Base-by-base conservation (phyloP, 2,888 invertebrate species). In the Clunio marinus region DNA sequence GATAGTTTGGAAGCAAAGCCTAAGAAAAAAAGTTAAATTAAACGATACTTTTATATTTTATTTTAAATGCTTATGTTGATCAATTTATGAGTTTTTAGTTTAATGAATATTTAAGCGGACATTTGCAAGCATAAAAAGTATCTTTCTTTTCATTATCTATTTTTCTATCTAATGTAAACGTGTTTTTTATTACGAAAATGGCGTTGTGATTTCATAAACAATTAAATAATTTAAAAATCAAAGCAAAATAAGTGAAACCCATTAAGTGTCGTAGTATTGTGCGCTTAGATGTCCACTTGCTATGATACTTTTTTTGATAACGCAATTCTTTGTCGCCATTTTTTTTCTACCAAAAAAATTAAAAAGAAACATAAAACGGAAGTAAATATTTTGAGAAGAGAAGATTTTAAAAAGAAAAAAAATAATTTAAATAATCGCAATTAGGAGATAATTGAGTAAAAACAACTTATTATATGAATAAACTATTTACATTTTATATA, bases 301-400 rank as follows among this genome's bases (percentile, higher is more conserved):
- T 55, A 27, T 55, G 27, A 15, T 24, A 8, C 2, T 55, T 13
- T n/a, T n/a, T n/a, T n/a, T n/a, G n/a, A n/a, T n/a, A n/a, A n/a
- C n/a, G n/a, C n/a, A 28, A 37, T 51, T 66, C 32, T 66, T 20
- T 66, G 55, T 51, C 32, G 46, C 51, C 51, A 80, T 78, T 81
- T 81, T 81, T 81, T 80, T 81, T 81, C 81, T 81, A 78, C 80
- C 81, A 76, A 75, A 74, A 76, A 74, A 74, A 75, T 77, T 78
- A 77, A 76, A 75, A 80, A 81, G 80, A 81, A 81, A 80, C 81
- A 77, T 81, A 80, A 80, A 78, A 80, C 81, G 80, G 74, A 76
- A 75, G 72, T 77, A 77, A 76, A 75, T 76, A 74, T 74, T 76
- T 76, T 76, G 75, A 77, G 78, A 77, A 79, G 80, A 78, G 35